Evolutionary conservation across 2,113 vertebrate genomes (phyloP).

Genomic region (Rhinolophus sinicus): DNA sequence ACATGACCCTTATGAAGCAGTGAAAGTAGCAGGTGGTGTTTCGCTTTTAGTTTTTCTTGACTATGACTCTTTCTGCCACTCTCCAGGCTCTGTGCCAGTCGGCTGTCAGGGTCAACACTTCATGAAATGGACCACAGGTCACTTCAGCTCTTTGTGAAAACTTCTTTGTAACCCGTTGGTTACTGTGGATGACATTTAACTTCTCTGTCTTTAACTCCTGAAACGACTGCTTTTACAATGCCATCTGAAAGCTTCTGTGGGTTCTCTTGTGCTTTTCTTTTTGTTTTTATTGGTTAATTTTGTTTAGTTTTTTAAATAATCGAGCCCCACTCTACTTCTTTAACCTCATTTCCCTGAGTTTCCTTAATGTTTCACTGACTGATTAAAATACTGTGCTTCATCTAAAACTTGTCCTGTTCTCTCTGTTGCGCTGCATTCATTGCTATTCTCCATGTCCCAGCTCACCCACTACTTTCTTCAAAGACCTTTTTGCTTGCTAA

Average conservation of each 20-base stretch:
- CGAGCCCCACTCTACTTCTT: background rate
- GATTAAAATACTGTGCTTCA: background rate
- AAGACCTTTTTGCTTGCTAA: background rate
- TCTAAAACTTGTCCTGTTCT: background rate
- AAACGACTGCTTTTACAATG: background rate
- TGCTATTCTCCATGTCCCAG: background rate
- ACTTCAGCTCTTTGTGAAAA: background rate
- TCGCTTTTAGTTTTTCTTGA: slow-evolving; percentile 35
- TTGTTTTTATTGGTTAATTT: background rate
- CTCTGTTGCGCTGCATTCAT: background rate
- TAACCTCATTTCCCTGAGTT: background rate
- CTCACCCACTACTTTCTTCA: background rate
- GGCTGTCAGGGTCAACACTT: background rate
- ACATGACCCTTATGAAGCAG: background rate
- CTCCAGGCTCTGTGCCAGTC: background rate
- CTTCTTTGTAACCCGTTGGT: background rate
- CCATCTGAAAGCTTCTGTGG: background rate
- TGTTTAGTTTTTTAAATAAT: background rate
- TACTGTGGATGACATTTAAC: background rate
- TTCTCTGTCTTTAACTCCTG: background rate
- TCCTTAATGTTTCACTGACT: background rate
- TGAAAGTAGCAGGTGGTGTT: slow-evolving; percentile 66
- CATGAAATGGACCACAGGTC: background rate
- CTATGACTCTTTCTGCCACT: background rate
- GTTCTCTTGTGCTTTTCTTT: background rate